Evolutionary conservation across 2,113 vertebrate genomes (phyloP).

Genomic region (Hippolais icterina): DNA sequence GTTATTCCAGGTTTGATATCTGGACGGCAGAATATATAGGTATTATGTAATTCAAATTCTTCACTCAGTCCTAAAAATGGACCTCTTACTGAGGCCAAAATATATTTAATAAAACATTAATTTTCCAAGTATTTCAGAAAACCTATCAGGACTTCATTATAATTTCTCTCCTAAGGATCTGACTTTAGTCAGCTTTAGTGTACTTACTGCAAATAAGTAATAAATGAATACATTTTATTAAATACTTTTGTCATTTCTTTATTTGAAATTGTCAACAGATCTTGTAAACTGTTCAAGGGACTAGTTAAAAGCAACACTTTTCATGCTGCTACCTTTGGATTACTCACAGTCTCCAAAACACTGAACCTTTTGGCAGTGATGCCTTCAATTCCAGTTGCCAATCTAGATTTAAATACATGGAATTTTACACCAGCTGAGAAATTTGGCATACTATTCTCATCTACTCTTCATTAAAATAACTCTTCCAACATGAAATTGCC

Average conservation of each 20-base stretch:
- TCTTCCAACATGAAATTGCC: background rate
- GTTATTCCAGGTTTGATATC: background rate
- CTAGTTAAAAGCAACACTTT: background rate
- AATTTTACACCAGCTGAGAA: slow-evolving; percentile 11
- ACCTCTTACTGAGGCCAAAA: background rate
- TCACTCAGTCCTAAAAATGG: background rate
- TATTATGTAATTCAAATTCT: background rate
- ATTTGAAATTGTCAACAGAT: background rate
- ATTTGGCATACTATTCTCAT: background rate
- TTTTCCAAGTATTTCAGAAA: background rate
- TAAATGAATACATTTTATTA: no score
- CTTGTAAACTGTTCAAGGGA: background rate
- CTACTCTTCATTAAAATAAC: background rate
- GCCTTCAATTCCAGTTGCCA: background rate
- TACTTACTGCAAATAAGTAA: background rate
- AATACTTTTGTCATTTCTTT: background rate
- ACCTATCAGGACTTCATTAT: background rate
- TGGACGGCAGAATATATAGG: background rate
- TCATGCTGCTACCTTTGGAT: background rate
- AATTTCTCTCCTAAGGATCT: background rate
- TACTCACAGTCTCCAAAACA: background rate
- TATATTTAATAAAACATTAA: background rate
- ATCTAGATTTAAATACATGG: background rate
- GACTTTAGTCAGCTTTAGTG: background rate
- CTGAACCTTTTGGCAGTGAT: background rate